A percentile compares a stretch with the other conserved stretches of the same genome.
phyloP scores from a whole-genome alignment of 2,888 invertebrate genomes.

The Isoperla grammatica region DNA sequence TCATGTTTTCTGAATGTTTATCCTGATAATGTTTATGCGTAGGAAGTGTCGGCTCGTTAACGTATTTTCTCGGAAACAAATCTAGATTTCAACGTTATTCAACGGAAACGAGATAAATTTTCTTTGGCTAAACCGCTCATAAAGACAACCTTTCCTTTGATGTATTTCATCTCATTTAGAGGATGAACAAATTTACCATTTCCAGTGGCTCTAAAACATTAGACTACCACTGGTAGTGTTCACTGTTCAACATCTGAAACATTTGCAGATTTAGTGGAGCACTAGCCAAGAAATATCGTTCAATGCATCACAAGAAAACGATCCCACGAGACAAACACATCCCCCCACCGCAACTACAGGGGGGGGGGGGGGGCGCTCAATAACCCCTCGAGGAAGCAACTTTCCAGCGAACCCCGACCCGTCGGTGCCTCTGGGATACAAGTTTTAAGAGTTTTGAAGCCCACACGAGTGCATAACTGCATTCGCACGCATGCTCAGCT shows the following conservation, averaged over 20 bases:
- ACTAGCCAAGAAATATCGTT: conserved; percentile 3
- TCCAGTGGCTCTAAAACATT: not conserved
- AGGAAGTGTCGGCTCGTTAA: too few species aligned
- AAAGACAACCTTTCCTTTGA: too few species aligned
- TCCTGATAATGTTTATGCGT: too few species aligned
- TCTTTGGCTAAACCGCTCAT: too few species aligned
- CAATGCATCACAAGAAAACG: conserved; percentile 2
- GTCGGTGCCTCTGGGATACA: conserved; percentile 1
- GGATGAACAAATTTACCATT: not conserved
- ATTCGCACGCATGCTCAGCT: too few species aligned
- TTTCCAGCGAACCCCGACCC: not conserved
- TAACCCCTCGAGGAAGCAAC: conserved; percentile 8
- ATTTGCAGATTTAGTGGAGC: conserved; percentile 9
- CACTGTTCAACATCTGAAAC: not conserved
- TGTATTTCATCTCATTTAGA: too few species aligned
- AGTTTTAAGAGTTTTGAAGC: not conserved
- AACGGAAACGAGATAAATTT: too few species aligned
- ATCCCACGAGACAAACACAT: not conserved
- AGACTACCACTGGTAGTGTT: too few species aligned
- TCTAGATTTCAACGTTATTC: too few species aligned
- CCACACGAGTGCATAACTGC: not conserved
- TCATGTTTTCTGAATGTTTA: too few species aligned
- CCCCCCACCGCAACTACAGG: not conserved
- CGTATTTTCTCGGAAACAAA: too few species aligned
- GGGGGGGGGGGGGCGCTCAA: conserved; percentile 1